Evolutionary conservation across 2,797 vertebrate species (phyloP).

Genomic region (Helarctos malayanus): DNA sequence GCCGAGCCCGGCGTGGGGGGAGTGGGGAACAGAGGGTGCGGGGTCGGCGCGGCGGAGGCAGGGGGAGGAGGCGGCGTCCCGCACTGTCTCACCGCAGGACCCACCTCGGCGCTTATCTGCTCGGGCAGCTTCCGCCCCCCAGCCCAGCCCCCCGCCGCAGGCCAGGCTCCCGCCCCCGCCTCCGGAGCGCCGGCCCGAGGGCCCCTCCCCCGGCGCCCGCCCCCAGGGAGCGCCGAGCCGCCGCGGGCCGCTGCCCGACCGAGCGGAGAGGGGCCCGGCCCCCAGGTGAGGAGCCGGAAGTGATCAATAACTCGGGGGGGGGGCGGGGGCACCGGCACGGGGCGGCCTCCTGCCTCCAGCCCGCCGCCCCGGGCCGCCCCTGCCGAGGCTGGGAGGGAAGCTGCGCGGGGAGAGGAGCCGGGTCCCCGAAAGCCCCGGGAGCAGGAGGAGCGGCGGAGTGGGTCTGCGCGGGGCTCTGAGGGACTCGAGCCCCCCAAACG

Average conservation of each 20-base stretch:
- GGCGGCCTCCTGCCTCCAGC: neutral
- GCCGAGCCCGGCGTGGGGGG: neutral
- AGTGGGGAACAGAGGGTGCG: neutral
- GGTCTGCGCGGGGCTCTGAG: neutral
- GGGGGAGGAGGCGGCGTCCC: conserved; percentile 33
- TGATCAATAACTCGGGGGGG: conserved; percentile 77
- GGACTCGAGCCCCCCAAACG: neutral
- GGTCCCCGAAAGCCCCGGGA: neutral
- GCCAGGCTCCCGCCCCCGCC: conserved; percentile 41
- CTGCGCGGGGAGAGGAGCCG: neutral
- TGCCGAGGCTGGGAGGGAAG: neutral
- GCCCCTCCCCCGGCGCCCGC: conserved; percentile 66
- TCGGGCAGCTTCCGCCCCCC: conserved; percentile 90
- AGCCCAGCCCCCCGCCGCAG: conserved; percentile 66
- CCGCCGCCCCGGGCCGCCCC: neutral
- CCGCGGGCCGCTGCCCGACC: conserved; percentile 48
- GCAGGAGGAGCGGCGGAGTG: neutral
- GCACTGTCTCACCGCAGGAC: conserved; percentile 79
- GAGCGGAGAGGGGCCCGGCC: conserved; percentile 72
- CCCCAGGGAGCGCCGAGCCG: conserved; percentile 56
- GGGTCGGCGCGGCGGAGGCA: neutral
- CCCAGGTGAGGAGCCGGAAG: conserved; percentile 84
- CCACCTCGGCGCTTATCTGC: conserved; percentile 90
- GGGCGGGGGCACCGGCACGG: neutral
- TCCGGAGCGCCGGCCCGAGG: neutral